These are phyloP conservation scores for Solea solea DNA, from an alignment of 2,113 vertebrate genomes.

Conservation along the genomic window DNA sequence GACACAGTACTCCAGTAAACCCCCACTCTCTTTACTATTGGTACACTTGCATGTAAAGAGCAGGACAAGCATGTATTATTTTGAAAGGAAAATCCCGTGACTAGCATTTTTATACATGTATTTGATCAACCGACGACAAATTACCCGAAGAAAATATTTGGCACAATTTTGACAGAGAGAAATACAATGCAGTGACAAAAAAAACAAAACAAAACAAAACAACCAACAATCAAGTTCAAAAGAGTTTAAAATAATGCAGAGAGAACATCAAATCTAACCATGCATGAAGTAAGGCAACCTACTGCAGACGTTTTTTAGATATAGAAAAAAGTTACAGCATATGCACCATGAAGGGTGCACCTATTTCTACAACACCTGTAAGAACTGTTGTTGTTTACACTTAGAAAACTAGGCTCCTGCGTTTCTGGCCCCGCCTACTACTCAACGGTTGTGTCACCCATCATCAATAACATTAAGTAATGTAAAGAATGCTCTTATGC, in stretches of 20 bases:
- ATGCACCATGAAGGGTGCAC: slow-evolving; percentile 61
- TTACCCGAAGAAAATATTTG: slow-evolving; percentile 67
- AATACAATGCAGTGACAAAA: slow-evolving; percentile 53
- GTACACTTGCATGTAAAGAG: slow-evolving; percentile 68
- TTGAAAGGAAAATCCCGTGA: slow-evolving; percentile 52
- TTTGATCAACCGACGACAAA: slow-evolving; percentile 71
- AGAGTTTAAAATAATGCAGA: slow-evolving; percentile 81
- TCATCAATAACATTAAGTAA: slow-evolving; percentile 57
- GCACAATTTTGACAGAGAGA: slow-evolving; percentile 68
- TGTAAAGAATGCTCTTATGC: slow-evolving; percentile 67
- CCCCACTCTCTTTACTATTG: slow-evolving; percentile 45
- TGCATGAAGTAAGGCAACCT: slow-evolving; percentile 94
- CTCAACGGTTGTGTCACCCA: slow-evolving; percentile 51
- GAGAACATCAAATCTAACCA: slow-evolving; percentile 89
- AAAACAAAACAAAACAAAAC: slow-evolving; percentile 21
- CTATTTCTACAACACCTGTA: slow-evolving; percentile 76
- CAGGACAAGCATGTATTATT: slow-evolving; percentile 51
- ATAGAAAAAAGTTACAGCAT: slow-evolving; percentile 82
- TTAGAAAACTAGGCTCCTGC: slow-evolving; percentile 43
- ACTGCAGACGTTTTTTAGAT: slow-evolving; percentile 89
- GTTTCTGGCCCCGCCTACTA: slow-evolving; percentile 24
- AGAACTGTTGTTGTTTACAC: slow-evolving; percentile 52
- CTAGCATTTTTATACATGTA: slow-evolving; percentile 58
- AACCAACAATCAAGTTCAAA: slow-evolving; percentile 69
- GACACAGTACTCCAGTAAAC: slow-evolving; percentile 54